Base-by-base conservation (phyloP, 2,113 vertebrate species). In the Leptobrachium leishanense region DNA sequence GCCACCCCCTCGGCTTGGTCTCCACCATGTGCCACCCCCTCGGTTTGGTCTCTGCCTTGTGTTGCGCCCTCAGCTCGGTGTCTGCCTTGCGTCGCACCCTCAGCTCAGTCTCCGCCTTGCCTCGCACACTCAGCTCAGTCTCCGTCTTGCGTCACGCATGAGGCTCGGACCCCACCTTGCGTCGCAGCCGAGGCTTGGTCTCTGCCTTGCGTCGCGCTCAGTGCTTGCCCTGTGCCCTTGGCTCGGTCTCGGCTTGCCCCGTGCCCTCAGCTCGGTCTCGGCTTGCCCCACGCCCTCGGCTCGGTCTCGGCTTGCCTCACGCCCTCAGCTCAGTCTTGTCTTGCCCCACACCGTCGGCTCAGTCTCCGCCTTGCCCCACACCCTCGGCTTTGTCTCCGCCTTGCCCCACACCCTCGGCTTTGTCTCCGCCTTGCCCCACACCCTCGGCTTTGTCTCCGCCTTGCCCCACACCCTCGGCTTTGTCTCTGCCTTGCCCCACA, bases 401-500 rank as follows among this genome's bases (percentile, higher is more conserved):
- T n/a, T 12, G 11, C 40, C 72, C 72, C 70, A 41, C 10, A 5
- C 68, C 85, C 74, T 86, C 83, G 85, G 77, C 62, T 2, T 86
- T 3, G 71, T 59, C 55, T n/a, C 55, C 10, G 10, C 55, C 3
- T 59, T 46, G 44, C 55, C 55, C n/a, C n/a, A n/a, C n/a, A n/a
- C n/a, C n/a, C n/a, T n/a, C n/a, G n/a, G n/a, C 10, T 46, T 46
- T 46, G 44, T 3, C 44, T 46, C 44, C 8, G 44, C 44, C 8
- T 8, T 64, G n/a, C 3, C 20, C 62, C 20, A 0, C 13, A 15
- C 57, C 15, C 57, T 62, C 13, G 11, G 10, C n/a, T n/a, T n/a
- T n/a, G n/a, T n/a, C n/a, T n/a, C n/a, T n/a, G n/a, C n/a, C n/a
- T n/a, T n/a, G n/a, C n/a, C n/a, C n/a, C n/a, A n/a, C n/a, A n/a